phyloP scores from a whole-genome alignment of 2,888 invertebrate species.

The Drosophila maculinotata region DNA sequence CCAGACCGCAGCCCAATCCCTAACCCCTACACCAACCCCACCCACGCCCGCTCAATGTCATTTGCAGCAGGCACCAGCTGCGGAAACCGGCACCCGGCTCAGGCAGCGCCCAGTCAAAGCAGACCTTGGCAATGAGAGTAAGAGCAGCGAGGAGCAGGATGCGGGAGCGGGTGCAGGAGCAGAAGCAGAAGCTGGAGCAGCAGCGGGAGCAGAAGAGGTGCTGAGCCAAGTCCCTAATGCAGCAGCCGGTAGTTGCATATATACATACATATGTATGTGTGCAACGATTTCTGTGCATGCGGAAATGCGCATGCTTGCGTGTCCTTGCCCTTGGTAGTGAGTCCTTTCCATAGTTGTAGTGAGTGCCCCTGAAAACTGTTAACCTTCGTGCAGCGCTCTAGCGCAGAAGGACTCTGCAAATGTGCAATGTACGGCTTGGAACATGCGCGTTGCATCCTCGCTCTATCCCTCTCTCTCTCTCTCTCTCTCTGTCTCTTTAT shows the following conservation, averaged over 20 bases:
- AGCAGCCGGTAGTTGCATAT: constrained; percentile 22
- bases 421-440: constrained; percentile 54
- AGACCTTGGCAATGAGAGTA: constrained; percentile 13
- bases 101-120: constrained; percentile 18
- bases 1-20: constrained; percentile 10
- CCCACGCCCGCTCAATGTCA: constrained; percentile 61
- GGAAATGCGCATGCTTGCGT: constrained; percentile 83
- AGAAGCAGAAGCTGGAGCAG: not conserved
- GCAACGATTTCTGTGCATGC: constrained; percentile 49
- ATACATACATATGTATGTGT: constrained; percentile 16
- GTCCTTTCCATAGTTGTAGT: constrained; percentile 48
- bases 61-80: constrained; percentile 52
- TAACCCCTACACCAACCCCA: not conserved
- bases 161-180: constrained; percentile 9
- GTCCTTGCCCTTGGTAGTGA: constrained; percentile 84
- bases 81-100: constrained; percentile 30
- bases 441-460: constrained; percentile 66
- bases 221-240: constrained; percentile 39
- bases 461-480: too few relatives aligned
- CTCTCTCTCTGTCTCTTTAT: too few relatives aligned
- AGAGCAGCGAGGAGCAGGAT: constrained; percentile 27
- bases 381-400: constrained; percentile 77
- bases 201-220: constrained; percentile 7
- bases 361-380: constrained; percentile 60
- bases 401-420: constrained; percentile 46